Evolutionary conservation across 2,888 invertebrate species (phyloP), one percentile per base, ranked within the genome.

Genomic region (Lomographa bimaculata): DNA sequence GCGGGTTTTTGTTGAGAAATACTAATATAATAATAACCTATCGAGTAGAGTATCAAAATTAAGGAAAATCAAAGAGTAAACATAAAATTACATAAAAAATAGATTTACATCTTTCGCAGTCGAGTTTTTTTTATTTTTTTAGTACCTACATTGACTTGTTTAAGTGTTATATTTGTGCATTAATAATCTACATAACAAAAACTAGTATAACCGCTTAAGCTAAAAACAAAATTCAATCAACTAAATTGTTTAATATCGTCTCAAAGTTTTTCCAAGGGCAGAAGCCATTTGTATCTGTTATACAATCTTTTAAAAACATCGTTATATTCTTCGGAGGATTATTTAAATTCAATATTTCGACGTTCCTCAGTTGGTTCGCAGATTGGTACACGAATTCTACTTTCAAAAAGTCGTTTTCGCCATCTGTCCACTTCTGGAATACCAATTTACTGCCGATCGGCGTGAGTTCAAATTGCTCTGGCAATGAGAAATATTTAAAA

Each of bases 391-490:
- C 47, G 28, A 73, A 83, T 48, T 79, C 65, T 0, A 80, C 55
- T 69, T 79, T 81, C 9, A 83, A 50, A 49, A 64, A 57, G n/a
- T 53, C 43, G 3, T 68, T 54, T 0, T 11, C 34, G 0, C 59
- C 50, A 16, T 79, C 68, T 1, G 61, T 52, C 78, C 79, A 84
- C 53, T 75, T 84, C 54, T 85, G 77, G 36, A 84, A 84, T 1
- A 84, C 61, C 1, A 86, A 12, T 61, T 83, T 85, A 1, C 80
- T 77, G 2, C 85, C 85, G 14, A 85, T 67, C 0, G 86, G 86
- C 1, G 68, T 74, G 2, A 54, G 58, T 46, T 86, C 85, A 11
- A 60, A 59, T 32, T 81, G 80, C 19, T 67, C 61, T 7, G 65
- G 57, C 7, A 82, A 50, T 5, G 36, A 45, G 40, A 65, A 80